Evolutionary conservation across 2,113 vertebrate species (phyloP).

Genomic region (Plotosus lineatus): DNA sequence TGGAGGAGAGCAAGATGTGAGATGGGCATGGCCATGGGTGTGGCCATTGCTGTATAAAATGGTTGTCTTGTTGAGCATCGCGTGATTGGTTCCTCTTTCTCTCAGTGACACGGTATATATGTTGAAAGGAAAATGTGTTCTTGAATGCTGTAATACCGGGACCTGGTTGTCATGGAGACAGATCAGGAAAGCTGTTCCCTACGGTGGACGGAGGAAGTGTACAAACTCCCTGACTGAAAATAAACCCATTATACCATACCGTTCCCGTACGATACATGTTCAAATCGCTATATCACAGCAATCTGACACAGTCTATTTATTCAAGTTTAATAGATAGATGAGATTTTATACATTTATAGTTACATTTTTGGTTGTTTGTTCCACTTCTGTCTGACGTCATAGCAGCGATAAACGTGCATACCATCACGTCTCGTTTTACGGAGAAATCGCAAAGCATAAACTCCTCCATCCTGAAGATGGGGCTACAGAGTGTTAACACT

Average conservation of each 20-base stretch:
- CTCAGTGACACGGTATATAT: neutral
- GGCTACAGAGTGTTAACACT: neutral
- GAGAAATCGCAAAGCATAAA: neutral
- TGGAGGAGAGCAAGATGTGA: neutral
- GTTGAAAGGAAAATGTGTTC: neutral
- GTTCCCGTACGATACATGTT: too few relatives aligned
- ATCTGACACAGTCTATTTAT: neutral
- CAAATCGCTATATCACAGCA: neutral
- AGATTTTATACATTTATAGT: neutral
- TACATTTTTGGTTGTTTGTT: neutral
- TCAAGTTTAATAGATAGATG: neutral
- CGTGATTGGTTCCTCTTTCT: neutral
- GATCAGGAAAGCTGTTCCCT: neutral
- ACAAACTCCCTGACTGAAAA: constrained; percentile 9
- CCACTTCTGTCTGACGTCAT: neutral
- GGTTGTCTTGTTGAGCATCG: neutral
- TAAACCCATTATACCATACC: constrained; percentile 2
- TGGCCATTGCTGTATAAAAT: neutral
- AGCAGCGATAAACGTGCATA: neutral
- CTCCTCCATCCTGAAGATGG: neutral
- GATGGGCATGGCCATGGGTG: neutral
- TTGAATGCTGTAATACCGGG: neutral
- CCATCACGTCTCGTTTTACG: neutral
- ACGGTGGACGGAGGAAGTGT: neutral
- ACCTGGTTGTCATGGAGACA: constrained; percentile 21